These are phyloP conservation scores for Gobiocypris rarus DNA, from an alignment of 2,113 vertebrate genomes.

Conservation along the genomic window DNA sequence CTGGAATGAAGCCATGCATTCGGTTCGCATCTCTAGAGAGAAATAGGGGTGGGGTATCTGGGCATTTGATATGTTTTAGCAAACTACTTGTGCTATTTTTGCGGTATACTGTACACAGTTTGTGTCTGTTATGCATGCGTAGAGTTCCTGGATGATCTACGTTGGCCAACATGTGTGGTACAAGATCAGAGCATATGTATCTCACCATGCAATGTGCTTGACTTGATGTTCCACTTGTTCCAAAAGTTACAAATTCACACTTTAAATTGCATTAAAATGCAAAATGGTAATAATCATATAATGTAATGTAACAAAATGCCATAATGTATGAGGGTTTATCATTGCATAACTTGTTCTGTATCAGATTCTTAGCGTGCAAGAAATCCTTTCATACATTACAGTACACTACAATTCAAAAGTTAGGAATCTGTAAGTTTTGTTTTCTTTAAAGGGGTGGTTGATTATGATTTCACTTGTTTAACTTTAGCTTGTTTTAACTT, in stretches of 20 bases:
- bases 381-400: neutral
- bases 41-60: neutral
- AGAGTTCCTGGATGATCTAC: neutral
- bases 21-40: neutral
- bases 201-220: neutral
- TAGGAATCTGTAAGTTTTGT: neutral
- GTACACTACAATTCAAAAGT: neutral
- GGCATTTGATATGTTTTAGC: constrained; percentile 5
- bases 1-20: constrained; percentile 14
- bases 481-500: too few relatives aligned
- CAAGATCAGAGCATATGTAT: neutral
- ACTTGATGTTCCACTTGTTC: neutral
- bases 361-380: neutral
- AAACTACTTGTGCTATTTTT: neutral
- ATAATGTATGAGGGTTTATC: neutral
- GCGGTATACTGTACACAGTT: neutral
- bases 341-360: neutral
- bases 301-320: neutral
- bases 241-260: neutral
- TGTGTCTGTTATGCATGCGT: neutral
- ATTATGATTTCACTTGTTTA: too few relatives aligned
- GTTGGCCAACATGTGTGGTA: neutral
- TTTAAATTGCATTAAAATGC: neutral
- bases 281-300: neutral
- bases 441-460: too few relatives aligned